Evolutionary conservation across 2,888 invertebrate species (phyloP).

Genomic region (Drosophila subquinaria): DNA sequence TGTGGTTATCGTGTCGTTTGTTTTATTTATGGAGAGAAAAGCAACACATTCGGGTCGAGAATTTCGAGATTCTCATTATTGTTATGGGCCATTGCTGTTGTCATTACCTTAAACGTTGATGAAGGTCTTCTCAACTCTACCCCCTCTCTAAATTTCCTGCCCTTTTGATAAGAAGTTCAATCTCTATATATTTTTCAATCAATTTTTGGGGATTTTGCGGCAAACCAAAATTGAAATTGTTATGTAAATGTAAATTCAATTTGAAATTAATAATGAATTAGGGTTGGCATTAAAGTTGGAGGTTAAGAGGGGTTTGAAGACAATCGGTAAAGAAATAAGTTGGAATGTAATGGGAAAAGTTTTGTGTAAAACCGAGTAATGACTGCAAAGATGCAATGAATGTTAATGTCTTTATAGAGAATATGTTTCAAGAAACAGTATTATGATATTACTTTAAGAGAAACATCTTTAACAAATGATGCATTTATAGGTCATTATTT

Average conservation of each 20-base stretch:
- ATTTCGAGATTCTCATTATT: slow-evolving; percentile 60
- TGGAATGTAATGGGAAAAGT: slow-evolving; percentile 15
- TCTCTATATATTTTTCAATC: slow-evolving; percentile 49
- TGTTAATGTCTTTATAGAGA: not conserved
- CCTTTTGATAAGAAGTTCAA: slow-evolving; percentile 6
- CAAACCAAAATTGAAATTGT: slow-evolving; percentile 52
- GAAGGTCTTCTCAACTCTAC: slow-evolving; percentile 37
- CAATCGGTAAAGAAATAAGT: slow-evolving; percentile 8
- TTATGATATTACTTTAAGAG: not conserved
- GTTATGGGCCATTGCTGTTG: slow-evolving; percentile 60
- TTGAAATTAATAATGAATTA: slow-evolving; percentile 60
- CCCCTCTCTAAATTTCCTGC: not conserved
- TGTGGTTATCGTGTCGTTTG: slow-evolving; percentile 69
- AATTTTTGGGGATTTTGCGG: slow-evolving; percentile 22
- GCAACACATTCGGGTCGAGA: slow-evolving; percentile 29
- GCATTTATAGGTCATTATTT: too few species aligned
- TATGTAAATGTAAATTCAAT: slow-evolving; percentile 58
- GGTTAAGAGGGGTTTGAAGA: slow-evolving; percentile 1
- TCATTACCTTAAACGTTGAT: slow-evolving; percentile 64
- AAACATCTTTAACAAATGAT: too few species aligned
- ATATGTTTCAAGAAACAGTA: too few species aligned
- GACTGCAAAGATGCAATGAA: not conserved
- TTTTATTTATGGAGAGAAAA: slow-evolving; percentile 57
- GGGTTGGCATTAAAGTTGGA: slow-evolving; percentile 13
- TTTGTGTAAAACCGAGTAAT: not conserved